Base-by-base conservation (phyloP, 1,140 invertebrate genomes). In the Scaptomyza pallida region DNA sequence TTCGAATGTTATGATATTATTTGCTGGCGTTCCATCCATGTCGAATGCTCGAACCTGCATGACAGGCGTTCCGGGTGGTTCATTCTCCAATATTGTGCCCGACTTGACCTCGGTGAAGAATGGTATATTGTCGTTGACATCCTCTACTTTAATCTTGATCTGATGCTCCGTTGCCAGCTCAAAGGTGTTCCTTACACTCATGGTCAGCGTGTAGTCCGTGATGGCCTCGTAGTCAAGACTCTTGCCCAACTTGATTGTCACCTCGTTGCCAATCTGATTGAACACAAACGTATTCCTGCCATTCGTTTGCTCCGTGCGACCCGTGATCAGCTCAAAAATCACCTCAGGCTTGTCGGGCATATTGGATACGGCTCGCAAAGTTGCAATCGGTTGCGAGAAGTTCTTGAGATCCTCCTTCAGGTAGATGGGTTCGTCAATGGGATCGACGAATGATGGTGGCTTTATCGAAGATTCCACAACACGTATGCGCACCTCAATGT, bases 121-220 rank as follows among this genome's bases (percentile, higher is more conserved):
- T 0, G 97, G 97, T 72, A 97, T 96, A 80, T 97, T 96, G 89
- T 98, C 97, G 77, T 98, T 98, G 0, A 97, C 96, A 79, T 98
- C 97, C 80, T 94, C 92, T 1, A 97, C 93, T 82, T 95, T 93
- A 17, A 98, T 95, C 60, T 94, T 94, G 4, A 98, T 93, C 41
- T 94, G 93, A 3, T 95, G 95, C 92, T 97, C 96, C 6, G 95
- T 94, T 5, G 94, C 95, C 79, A 97, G 91, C 79, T 94, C 94
- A 82, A 95, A 95, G 79, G 96, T 96, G 90, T 98, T 98, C 92
- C 95, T 92, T 4, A 96, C 96, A 75, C 95, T 93, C 70, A 98
- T 94, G 35, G 96, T 97, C 15, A 98, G 92, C 3, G 94, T 95
- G 81, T 97, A 98, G 68, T 96, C 94, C 0, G 94, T 95, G 54